Evolutionary conservation across 2,888 invertebrate genomes (phyloP).

Genomic region (Ichneumoninae sp.): DNA sequence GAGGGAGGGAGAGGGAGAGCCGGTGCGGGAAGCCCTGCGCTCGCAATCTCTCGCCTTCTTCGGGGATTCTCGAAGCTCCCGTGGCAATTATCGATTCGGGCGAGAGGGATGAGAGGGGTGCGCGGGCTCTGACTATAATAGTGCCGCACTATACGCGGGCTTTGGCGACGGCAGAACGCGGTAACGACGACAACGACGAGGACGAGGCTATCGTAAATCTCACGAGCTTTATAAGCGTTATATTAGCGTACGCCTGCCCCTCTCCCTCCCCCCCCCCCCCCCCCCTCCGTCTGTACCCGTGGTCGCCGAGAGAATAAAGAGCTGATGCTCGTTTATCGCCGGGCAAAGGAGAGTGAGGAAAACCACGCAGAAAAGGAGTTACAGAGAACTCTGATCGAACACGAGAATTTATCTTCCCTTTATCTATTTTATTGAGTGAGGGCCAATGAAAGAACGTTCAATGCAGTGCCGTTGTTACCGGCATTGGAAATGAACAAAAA

Average conservation of each 20-base stretch:
- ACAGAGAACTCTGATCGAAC: slow-evolving; percentile 45
- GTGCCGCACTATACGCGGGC: slow-evolving; percentile 24
- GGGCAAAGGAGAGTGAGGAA: slow-evolving; percentile 36
- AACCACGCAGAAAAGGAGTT: slow-evolving; percentile 26
- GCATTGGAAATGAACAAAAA: neutral
- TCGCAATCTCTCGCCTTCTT: slow-evolving; percentile 36
- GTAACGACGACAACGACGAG: slow-evolving; percentile 54
- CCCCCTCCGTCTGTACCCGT: slow-evolving; percentile 13
- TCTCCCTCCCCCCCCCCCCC: slow-evolving; percentile 6
- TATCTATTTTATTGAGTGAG: slow-evolving; percentile 41
- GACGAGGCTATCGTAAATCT: slow-evolving; percentile 60
- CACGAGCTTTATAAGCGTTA: slow-evolving; percentile 60
- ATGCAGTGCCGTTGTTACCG: neutral
- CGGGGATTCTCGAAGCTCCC: slow-evolving; percentile 45
- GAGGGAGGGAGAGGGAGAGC: neutral
- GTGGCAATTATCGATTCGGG: slow-evolving; percentile 59
- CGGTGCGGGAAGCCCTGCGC: neutral
- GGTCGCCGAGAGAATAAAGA: slow-evolving; percentile 50
- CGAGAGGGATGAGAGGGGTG: slow-evolving; percentile 28
- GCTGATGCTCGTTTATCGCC: slow-evolving; percentile 49
- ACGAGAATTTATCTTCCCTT: slow-evolving; percentile 38
- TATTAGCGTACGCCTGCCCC: slow-evolving; percentile 54
- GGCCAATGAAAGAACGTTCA: slow-evolving; percentile 24
- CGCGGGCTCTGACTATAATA: slow-evolving; percentile 18
- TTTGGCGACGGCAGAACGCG: slow-evolving; percentile 43